Base-by-base conservation (phyloP, 2,797 vertebrate species). In the Staurois parvus region DNA sequence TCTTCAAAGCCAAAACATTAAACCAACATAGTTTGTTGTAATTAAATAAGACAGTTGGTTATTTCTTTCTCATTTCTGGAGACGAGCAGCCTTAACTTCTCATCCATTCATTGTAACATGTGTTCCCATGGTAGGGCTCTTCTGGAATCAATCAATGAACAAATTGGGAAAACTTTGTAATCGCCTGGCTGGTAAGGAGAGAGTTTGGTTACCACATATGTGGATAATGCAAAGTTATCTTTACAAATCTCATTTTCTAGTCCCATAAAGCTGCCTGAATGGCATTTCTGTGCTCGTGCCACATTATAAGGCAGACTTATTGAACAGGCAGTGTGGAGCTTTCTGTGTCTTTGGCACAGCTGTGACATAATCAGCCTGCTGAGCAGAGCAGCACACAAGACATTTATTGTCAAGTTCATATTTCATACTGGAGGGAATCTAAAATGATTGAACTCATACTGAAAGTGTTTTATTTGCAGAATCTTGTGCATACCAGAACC, bases 351-450 rank as follows among this genome's bases (percentile, higher is more conserved):
- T 88, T 89, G 89, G 87, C 90, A 85, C 89, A 92, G 91, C 91
- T 92, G 90, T 90, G 91, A 88, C 88, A 70, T 88, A 91, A 85
- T 37, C 72, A 87, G 84, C 91, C 91, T 88, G 88, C 92, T 91
- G 91, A 28, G 90, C 89, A 87, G 81, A 83, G 37, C 88, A 92
- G 87, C 37, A 28, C 84, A 84, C 88, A 70, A 83, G 90, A 91
- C 68, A 87, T 94, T 94, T 94, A 92, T 93, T 95, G 92, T 92
- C 87, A 90, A 92, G 92, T 92, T 95, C 91, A 81, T 93, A 92
- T 94, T 95, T 95, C 92, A 93, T 90, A 81, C 92, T 89, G 89
- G 89, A 89, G 92, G 92, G 91, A 93, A 93, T 89, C 93, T 24
- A 89, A 91, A 92, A 91, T 92, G 91, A 93, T 91, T 91, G 92